These are phyloP conservation scores for Hemiscyllium ocellatum DNA, from an alignment of 2,113 vertebrate genomes.

Conservation along the genomic window DNA sequence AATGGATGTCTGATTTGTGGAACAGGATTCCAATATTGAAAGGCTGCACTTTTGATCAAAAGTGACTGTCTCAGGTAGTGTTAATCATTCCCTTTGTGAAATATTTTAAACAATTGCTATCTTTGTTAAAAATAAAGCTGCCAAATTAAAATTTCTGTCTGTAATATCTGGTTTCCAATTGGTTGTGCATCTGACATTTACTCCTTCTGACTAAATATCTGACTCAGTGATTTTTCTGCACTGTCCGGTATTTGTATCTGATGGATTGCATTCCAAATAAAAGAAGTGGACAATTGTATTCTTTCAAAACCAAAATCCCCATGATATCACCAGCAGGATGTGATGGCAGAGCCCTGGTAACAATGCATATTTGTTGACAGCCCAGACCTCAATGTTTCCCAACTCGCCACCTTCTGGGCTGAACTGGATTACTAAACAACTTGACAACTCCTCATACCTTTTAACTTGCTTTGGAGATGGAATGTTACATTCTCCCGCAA, in stretches of 20 bases:
- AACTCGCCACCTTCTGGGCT: not conserved
- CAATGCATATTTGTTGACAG: not conserved
- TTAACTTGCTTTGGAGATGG: too few species aligned
- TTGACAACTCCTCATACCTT: too few species aligned
- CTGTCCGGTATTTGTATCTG: not conserved
- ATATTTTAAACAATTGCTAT: not conserved
- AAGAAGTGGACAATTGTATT: not conserved
- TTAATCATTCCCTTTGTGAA: not conserved
- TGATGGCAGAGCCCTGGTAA: not conserved
- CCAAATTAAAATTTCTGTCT: not conserved
- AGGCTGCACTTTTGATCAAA: not conserved
- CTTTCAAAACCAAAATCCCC: not conserved
- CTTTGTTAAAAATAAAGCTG: not conserved
- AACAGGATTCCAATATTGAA: not conserved
- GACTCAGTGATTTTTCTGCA: not conserved
- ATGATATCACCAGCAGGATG: not conserved
- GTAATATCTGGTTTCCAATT: not conserved
- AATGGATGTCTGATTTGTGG: not conserved
- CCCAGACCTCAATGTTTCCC: not conserved
- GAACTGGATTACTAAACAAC: not conserved
- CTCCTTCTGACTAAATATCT: not conserved
- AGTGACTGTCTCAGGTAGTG: not conserved
- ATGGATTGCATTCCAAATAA: not conserved
- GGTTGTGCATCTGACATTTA: not conserved
- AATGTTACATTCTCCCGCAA: too few species aligned